These are phyloP conservation scores for Philereme transversata DNA, from an alignment of 2,888 invertebrate species.

Conservation along the genomic window DNA sequence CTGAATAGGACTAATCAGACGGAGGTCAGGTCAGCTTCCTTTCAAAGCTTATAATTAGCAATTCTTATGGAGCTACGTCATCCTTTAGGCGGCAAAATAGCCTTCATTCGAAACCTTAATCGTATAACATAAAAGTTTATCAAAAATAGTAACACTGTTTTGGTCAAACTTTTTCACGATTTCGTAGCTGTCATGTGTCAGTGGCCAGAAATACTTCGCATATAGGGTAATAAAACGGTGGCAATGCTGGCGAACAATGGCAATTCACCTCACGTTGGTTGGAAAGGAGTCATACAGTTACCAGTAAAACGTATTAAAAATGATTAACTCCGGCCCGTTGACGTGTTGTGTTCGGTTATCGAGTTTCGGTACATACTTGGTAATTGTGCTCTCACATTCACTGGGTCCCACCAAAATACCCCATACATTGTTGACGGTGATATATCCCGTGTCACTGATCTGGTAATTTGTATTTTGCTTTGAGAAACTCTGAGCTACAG, in stretches of 20 bases:
- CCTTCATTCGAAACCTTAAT: constrained; percentile 3
- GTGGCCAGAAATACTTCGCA: constrained; percentile 42
- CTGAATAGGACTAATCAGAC: constrained; percentile 57
- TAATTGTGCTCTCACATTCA: constrained; percentile 32
- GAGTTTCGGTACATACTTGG: constrained; percentile 63
- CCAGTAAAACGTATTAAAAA: constrained; percentile 75
- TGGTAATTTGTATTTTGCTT: background rate
- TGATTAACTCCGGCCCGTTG: constrained; percentile 80
- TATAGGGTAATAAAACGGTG: constrained; percentile 61
- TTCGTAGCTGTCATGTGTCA: constrained; percentile 39
- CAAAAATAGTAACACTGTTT: background rate
- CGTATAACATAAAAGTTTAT: background rate
- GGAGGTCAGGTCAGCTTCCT: constrained; percentile 54
- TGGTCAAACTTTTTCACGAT: constrained; percentile 27
- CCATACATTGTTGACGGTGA: constrained; percentile 15
- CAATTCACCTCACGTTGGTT: constrained; percentile 56
- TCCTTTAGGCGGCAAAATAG: constrained; percentile 25
- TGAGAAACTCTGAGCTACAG: background rate
- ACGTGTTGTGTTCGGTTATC: constrained; percentile 75
- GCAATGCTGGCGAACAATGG: constrained; percentile 68
- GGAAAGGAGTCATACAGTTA: constrained; percentile 52
- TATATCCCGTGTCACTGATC: background rate
- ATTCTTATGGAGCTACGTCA: constrained; percentile 38
- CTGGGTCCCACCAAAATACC: constrained; percentile 20
- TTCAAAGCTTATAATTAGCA: constrained; percentile 49